Percentiles rank a stretch among this genome's conserved stretches.
Evolutionary conservation across 2,888 invertebrate genomes (phyloP).

Genomic region (Pinctada fucata): DNA sequence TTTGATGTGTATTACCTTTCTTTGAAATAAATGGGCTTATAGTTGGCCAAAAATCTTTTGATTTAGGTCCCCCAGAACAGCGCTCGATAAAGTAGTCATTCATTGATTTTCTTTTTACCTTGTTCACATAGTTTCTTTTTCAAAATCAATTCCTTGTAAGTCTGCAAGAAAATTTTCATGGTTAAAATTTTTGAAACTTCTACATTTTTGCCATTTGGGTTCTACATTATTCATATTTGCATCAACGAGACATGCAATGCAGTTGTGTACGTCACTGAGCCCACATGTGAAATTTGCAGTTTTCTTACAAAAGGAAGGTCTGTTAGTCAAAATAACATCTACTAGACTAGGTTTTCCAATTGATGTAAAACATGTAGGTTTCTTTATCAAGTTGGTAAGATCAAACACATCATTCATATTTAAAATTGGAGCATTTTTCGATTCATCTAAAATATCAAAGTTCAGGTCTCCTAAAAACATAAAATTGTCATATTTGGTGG

Average conservation of each 20-base stretch:
- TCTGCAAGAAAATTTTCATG: conserved; percentile 16
- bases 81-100: too few species aligned
- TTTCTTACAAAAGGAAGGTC: conserved; percentile 1
- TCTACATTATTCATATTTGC: background rate
- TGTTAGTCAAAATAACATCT: conserved; percentile 33
- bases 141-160: background rate
- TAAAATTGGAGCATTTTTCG: conserved; percentile 11
- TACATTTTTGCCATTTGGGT: conserved; percentile 18
- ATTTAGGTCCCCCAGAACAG: too few species aligned
- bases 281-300: conserved; percentile 32
- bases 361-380: conserved; percentile 31
- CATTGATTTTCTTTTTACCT: too few species aligned
- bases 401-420: conserved; percentile 36
- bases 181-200: conserved; percentile 32
- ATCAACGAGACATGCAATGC: conserved; percentile 21
- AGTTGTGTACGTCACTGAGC: conserved; percentile 35
- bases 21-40: too few species aligned
- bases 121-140: background rate
- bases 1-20: too few species aligned
- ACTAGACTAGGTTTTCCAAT: conserved; percentile 14
- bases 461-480: conserved; percentile 35
- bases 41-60: too few species aligned
- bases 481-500: conserved; percentile 30
- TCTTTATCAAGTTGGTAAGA: conserved; percentile 21
- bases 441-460: conserved; percentile 23